phyloP scores from a whole-genome alignment of 2,113 vertebrate species.

The Heterocephalus glaber region DNA sequence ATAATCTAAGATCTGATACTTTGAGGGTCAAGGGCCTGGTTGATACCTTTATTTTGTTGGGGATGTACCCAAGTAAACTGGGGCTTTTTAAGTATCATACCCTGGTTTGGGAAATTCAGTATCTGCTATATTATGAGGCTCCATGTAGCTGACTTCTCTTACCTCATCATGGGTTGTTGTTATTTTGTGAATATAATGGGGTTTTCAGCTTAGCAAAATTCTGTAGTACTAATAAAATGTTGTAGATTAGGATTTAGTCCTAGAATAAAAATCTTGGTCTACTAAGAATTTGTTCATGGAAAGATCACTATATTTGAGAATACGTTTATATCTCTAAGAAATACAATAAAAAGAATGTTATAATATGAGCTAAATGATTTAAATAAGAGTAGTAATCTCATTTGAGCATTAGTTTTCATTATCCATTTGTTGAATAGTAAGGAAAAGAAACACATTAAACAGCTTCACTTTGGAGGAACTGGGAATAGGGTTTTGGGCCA shows the following conservation, averaged over 20 bases:
- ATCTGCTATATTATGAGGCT: neutral
- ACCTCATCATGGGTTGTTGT: neutral
- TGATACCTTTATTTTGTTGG: neutral
- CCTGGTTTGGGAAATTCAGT: neutral
- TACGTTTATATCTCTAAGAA: neutral
- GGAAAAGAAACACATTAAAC: neutral
- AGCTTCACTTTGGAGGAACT: neutral
- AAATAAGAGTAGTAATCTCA: neutral
- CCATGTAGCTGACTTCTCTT: neutral
- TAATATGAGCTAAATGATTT: neutral
- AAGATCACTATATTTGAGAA: neutral
- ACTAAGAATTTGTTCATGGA: neutral
- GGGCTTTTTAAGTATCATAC: neutral
- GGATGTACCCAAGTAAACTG: neutral
- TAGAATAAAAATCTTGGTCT: neutral
- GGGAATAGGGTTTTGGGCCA: neutral
- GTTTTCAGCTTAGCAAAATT: constrained; percentile 11
- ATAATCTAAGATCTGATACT: neutral
- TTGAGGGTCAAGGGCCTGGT: neutral
- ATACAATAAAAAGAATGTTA: neutral
- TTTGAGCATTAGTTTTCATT: neutral
- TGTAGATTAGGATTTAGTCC: neutral
- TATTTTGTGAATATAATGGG: neutral
- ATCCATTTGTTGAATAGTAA: neutral
- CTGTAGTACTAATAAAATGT: neutral